Conservation (phyloP, 2,888 invertebrate genomes). For the Onthophagus sagittarius region DNA sequence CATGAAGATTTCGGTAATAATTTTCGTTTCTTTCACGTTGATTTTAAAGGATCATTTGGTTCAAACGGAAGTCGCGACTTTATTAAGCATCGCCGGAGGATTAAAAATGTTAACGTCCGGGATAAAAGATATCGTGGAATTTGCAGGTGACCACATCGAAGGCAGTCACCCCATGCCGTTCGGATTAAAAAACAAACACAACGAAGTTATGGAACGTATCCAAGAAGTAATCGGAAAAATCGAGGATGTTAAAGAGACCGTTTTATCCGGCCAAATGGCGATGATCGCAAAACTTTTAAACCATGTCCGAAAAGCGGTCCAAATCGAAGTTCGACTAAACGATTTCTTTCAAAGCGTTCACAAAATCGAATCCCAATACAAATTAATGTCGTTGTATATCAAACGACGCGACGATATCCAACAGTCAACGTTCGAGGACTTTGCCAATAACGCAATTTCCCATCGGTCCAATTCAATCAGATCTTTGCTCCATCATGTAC, state of each 20-base stretch:
- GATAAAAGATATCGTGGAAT: neutral
- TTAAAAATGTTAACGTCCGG: neutral
- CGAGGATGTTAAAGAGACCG: conserved; percentile 12
- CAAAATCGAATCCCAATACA: conserved; percentile 57
- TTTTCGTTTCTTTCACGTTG: neutral
- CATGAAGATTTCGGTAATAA: no score
- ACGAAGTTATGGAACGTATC: conserved; percentile 9
- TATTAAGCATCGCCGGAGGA: neutral
- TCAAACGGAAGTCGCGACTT: no score
- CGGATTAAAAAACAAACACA: neutral
- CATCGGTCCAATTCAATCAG: conserved; percentile 63
- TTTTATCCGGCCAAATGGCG: neutral
- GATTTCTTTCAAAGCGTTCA: conserved; percentile 59
- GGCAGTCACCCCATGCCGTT: conserved; percentile 7
- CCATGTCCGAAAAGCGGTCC: conserved; percentile 47
- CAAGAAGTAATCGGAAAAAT: conserved; percentile 16
- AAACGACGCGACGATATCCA: conserved; percentile 49
- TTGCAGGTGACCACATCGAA: neutral
- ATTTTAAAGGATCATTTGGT: no score
- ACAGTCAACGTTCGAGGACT: conserved; percentile 63
- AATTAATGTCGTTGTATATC: conserved; percentile 59
- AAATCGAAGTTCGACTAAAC: conserved; percentile 58
- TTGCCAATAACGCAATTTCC: conserved; percentile 67
- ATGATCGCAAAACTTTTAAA: conserved; percentile 32
- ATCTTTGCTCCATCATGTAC: conserved; percentile 62